Base-by-base conservation (phyloP, 2,797 vertebrate genomes). In the Ctenopoma multispine region DNA sequence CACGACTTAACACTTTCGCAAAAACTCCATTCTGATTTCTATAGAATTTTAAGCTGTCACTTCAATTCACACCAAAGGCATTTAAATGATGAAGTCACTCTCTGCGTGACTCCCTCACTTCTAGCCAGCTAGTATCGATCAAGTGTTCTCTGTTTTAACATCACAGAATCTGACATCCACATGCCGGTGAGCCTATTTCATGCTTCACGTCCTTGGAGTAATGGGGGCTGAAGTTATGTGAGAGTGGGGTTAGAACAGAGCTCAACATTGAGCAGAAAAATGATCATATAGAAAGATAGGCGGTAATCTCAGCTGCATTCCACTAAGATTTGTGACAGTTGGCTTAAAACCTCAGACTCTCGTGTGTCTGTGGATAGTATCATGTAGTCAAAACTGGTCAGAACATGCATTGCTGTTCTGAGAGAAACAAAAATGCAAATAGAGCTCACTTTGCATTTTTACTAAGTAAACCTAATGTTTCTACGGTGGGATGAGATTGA, bases 171-270 rank as follows among this genome's bases (percentile, higher is more conserved):
- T 86, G 84, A 87, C 83, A 81, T 86, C 81, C 87, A 72, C 85
- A 85, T 82, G 81, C 83, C 69, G 78, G 82, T 78, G 65, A 89
- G 83, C 84, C 81, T 83, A 92, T 92, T 92, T 92, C 92, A 94
- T 89, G 92, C 90, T 88, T 53, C 87, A 88, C 71, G 82, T 87
- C 85, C 74, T 87, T 62, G 50, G 80, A 83, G 91, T 82, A 88
- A 90, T 89, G 84, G 89, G 78, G 81, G 83, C 65, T 72, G 66
- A 83, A 83, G 78, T 83, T 50, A 58, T 43, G 78, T 4, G 23
- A 78, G 75, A 75, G 80, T 13, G 56, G 44, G 70, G 71, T 79
- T 79, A 79, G 81, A 79, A 46, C 47, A 34, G 73, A 79, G 82
- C 75, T 68, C 15, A 29, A 69, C 75, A 67, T 72, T 17, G 71